These are phyloP conservation scores for Corythucha ciliata DNA, from an alignment of 2,888 invertebrate genomes.

Conservation along the genomic window DNA sequence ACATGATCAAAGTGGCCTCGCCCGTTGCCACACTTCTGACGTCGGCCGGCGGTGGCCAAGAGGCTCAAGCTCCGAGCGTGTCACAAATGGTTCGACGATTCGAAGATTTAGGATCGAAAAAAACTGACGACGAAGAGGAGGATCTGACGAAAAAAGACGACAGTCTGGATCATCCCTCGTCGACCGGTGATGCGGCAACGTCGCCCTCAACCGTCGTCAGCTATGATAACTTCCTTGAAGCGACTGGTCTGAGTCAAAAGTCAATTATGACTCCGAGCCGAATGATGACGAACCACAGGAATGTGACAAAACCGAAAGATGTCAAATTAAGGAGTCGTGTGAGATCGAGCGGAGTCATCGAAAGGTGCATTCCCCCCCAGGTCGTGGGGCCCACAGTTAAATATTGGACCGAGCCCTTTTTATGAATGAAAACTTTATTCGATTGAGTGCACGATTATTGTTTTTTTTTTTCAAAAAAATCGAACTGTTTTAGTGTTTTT, in stretches of 20 bases:
- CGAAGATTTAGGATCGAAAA: slow-evolving; percentile 31
- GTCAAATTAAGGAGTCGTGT: slow-evolving; percentile 64
- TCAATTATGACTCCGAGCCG: slow-evolving; percentile 60
- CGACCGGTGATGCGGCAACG: slow-evolving; percentile 32
- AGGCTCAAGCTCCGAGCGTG: slow-evolving; percentile 34
- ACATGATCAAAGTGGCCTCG: slow-evolving; percentile 32
- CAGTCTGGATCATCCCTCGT: slow-evolving; percentile 31
- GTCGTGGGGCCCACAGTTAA: slow-evolving; percentile 38
- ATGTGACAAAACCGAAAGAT: slow-evolving; percentile 66
- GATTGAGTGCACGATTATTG: too few species aligned
- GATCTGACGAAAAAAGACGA: slow-evolving; percentile 38
- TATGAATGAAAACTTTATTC: too few species aligned
- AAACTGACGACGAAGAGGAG: slow-evolving; percentile 41
- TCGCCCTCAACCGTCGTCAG: slow-evolving; percentile 36
- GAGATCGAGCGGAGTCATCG: slow-evolving; percentile 47
- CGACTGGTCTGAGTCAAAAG: slow-evolving; percentile 69
- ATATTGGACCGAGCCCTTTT: slow-evolving; percentile 46
- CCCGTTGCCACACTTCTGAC: slow-evolving; percentile 32
- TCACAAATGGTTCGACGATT: slow-evolving; percentile 37
- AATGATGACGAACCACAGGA: slow-evolving; percentile 64
- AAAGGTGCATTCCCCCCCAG: slow-evolving; percentile 43
- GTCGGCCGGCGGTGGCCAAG: slow-evolving; percentile 26
- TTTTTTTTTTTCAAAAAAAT: too few species aligned
- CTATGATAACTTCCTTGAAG: slow-evolving; percentile 68
- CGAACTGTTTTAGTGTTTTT: too few species aligned